These are phyloP conservation scores for Orius insidiosus DNA, from an alignment of 1,140 invertebrate species.

Conservation along the genomic window DNA sequence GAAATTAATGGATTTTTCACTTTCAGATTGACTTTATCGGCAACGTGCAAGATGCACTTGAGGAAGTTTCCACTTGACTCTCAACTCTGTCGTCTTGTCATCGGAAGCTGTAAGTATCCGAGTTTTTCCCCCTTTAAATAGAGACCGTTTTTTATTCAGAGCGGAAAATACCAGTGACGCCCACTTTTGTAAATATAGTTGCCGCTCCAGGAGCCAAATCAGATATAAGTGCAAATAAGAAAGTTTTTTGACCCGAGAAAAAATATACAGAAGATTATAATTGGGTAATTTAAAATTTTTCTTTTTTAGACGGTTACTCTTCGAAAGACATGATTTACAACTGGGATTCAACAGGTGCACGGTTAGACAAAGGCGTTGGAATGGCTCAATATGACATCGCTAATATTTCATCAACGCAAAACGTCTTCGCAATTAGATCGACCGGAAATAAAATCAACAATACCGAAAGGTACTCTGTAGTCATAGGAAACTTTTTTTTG, in stretches of 20 bases:
- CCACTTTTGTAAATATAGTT: no score
- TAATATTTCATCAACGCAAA: slow-evolving; percentile 22
- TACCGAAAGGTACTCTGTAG: slow-evolving; percentile 26
- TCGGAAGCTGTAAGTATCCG: slow-evolving; percentile 43
- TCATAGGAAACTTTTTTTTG: slow-evolving; percentile 34
- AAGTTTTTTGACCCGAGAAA: not conserved
- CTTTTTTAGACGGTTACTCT: slow-evolving; percentile 34
- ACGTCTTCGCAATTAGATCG: slow-evolving; percentile 12
- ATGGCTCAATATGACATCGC: slow-evolving; percentile 29
- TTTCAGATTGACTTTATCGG: slow-evolving; percentile 42
- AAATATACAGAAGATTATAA: no score
- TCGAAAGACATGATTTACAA: slow-evolving; percentile 34
- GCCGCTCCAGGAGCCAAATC: no score
- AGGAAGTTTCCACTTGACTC: slow-evolving; percentile 46
- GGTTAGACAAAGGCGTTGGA: slow-evolving; percentile 24
- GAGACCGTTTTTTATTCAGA: no score
- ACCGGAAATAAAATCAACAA: slow-evolving; percentile 5
- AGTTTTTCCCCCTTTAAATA: no score
- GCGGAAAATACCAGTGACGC: no score
- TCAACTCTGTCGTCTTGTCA: slow-evolving; percentile 36
- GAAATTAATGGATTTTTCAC: not conserved
- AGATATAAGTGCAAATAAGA: not conserved
- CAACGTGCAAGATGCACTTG: slow-evolving; percentile 45
- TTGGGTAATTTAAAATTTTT: not conserved
- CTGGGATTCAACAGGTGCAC: slow-evolving; percentile 30